These are phyloP conservation scores for Candoia aspera DNA, from an alignment of 2,113 vertebrate species.

Conservation along the genomic window DNA sequence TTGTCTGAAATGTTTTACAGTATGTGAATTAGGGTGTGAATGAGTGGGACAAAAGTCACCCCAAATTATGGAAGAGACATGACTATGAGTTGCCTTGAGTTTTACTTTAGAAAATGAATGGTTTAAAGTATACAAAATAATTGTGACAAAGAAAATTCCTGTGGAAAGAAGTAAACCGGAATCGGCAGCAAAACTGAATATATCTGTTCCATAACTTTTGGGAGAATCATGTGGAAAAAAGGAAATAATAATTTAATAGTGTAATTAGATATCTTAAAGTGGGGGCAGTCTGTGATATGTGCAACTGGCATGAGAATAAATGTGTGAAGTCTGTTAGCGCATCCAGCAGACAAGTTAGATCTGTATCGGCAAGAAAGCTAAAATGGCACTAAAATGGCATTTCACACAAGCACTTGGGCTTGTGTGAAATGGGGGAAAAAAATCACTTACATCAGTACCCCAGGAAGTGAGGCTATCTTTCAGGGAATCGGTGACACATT, in stretches of 20 bases:
- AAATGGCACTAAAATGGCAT: too few relatives aligned
- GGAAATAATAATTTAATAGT: background rate
- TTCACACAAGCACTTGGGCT: too few relatives aligned
- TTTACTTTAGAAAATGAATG: background rate
- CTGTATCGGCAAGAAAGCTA: background rate
- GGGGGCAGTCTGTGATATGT: background rate
- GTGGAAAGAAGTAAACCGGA: background rate
- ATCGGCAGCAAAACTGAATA: background rate
- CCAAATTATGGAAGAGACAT: background rate
- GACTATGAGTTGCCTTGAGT: background rate
- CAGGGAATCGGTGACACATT: background rate
- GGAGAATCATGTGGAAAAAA: background rate
- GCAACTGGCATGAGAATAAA: background rate
- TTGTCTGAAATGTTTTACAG: background rate
- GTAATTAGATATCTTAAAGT: background rate
- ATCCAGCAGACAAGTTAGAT: background rate
- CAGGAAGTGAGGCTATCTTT: conserved; percentile 15
- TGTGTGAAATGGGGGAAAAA: background rate
- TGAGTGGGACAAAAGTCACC: background rate
- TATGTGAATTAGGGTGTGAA: background rate
- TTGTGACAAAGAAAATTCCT: background rate
- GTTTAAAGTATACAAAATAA: background rate
- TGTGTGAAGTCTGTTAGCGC: background rate
- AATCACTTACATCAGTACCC: background rate
- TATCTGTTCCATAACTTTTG: background rate